Conservation (phyloP, 2,888 invertebrate species). For the Meiosimyza platycephala region DNA sequence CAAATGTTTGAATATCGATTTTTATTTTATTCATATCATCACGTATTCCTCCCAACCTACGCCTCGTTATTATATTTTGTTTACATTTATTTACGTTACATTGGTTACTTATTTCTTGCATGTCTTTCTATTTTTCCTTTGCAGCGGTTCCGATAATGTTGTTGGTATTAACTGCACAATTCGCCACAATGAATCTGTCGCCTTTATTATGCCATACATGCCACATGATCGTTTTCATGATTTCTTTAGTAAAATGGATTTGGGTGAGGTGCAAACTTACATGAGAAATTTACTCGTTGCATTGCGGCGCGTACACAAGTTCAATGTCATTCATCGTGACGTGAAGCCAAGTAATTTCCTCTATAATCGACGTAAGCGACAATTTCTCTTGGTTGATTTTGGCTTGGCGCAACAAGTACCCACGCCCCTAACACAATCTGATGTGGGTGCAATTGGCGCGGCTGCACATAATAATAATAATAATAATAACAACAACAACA, state of each 20-base stretch:
- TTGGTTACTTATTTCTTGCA: conserved; percentile 4
- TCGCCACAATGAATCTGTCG: conserved; percentile 81
- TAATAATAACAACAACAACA: conserved; percentile 21
- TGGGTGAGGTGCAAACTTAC: conserved; percentile 79
- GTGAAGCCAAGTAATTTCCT: conserved; percentile 93
- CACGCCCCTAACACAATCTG: conserved; percentile 39
- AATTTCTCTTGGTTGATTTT: conserved; percentile 87
- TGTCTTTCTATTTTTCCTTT: conserved; percentile 36
- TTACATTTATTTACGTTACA: neutral
- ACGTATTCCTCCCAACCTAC: neutral
- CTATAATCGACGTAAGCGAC: conserved; percentile 78
- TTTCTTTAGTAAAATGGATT: conserved; percentile 78
- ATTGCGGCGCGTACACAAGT: conserved; percentile 82
- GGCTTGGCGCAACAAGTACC: conserved; percentile 80
- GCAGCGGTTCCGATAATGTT: conserved; percentile 81
- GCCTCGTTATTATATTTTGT: neutral
- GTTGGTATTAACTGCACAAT: conserved; percentile 84
- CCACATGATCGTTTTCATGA: conserved; percentile 84
- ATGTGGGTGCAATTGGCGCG: conserved; percentile 31
- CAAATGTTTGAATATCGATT: neutral
- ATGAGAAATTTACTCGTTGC: conserved; percentile 85
- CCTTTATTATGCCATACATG: conserved; percentile 91
- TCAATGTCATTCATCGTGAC: conserved; percentile 88
- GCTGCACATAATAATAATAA: conserved; percentile 30
- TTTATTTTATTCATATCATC: neutral